A percentile compares a stretch with the other conserved stretches of the same genome.
Conservation (phyloP, 2,113 vertebrate genomes). For the Datnioides undecimradiatus region DNA sequence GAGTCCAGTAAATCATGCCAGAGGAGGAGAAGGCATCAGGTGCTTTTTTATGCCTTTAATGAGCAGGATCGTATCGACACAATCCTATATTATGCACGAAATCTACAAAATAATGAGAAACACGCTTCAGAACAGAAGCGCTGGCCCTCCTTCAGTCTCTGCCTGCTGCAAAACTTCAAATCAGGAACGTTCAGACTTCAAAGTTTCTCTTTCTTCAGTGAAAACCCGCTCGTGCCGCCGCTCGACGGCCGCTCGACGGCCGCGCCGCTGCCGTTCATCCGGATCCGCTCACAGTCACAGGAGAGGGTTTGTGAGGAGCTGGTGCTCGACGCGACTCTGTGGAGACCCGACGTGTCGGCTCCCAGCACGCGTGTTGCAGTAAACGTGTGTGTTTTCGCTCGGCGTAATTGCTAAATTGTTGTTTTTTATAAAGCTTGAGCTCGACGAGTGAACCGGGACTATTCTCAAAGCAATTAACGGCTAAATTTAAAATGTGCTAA, state of each 20-base stretch:
- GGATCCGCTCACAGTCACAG: conserved; percentile 1
- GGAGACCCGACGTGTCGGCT: conserved; percentile 47
- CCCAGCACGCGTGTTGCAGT: conserved; percentile 15
- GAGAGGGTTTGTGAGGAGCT: conserved; percentile 41
- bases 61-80: conserved; percentile 35
- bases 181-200: conserved; percentile 17
- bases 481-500: conserved; percentile 50
- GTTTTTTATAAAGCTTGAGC: neutral
- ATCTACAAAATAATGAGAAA: conserved; percentile 13
- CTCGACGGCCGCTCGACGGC: conserved; percentile 12
- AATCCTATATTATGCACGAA: conserved; percentile 12
- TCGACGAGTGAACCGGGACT: neutral
- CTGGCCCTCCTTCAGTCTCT: conserved; percentile 1
- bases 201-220: neutral
- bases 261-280: conserved; percentile 9
- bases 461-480: conserved; percentile 54
- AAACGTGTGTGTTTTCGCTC: conserved; percentile 47
- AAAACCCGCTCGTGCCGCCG: neutral
- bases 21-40: neutral
- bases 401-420: conserved; percentile 48
- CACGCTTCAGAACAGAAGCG: neutral
- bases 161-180: neutral
- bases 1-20: conserved; percentile 16
- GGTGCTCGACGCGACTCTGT: conserved; percentile 16
- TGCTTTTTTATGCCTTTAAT: conserved; percentile 36